Base-by-base conservation (phyloP, 2,888 invertebrate genomes). In the Drosophila stalkeri region DNA sequence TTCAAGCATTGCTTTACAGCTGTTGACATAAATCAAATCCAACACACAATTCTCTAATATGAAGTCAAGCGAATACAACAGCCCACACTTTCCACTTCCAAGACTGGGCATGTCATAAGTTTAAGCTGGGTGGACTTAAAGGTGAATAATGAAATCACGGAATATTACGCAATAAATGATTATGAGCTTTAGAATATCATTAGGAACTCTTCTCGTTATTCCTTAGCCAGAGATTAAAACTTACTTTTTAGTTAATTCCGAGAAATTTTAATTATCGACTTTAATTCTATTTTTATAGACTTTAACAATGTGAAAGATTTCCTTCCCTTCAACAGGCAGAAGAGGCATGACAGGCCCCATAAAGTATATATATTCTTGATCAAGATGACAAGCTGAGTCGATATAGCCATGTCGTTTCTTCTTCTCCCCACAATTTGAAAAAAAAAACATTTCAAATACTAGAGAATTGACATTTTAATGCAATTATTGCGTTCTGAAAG, bases 1-100 rank as follows among this genome's bases (percentile, higher is more conserved):
- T 43, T 31, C 43, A 12, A 49, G 57, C 49, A 49, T 20, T 65
- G 64, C 64, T 7, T 49, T 35, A 35, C 49, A 51, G 52, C 23
- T 67, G 67, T 67, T 67, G 67, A 67, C 55, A 47, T 54, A 54
- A 39, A 55, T 46, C 67, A 55, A 33, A 39, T 39, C 12, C 23
- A 18, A 18, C 39, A 18, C 9, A 16, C 20, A 54, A 33, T 37
- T 23, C 35, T 14, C 27, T 9, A 31, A 35, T 64, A 51, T 66
- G 27, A 37, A 37, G 37, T 52, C 66, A 23, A 31, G 27, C 27
- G 6, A 39, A 9, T 20, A 18, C 35, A 52, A 23, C 33, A 14
- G 1, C 46, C 27, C 27, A 9, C 52, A 14, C 14, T 16, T 12
- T 6, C 51, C 31, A 18, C 14, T 4, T n/a, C 1, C 37, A 37